Percentiles rank a stretch among this genome's conserved stretches.
Conservation (phyloP, 1,140 invertebrate species). For the Lordiphosa clarofinis region DNA sequence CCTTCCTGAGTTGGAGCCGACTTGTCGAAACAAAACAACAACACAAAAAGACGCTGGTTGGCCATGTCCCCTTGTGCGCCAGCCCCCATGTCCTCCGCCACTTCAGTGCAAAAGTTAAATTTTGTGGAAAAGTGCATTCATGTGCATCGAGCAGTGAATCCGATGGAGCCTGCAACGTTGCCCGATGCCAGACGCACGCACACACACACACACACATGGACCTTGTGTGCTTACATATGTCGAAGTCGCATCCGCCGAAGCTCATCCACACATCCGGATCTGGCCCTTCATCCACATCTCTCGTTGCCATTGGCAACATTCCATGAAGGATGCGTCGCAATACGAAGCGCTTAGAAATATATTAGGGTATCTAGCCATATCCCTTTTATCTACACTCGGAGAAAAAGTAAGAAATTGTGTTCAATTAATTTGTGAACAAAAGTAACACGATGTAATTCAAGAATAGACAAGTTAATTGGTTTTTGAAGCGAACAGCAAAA, state of each 20-base stretch:
- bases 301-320: constrained; percentile 53
- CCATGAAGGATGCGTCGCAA: constrained; percentile 50
- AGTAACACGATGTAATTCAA: no score
- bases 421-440: no score
- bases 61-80: background rate
- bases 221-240: constrained; percentile 57
- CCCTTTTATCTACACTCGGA: background rate
- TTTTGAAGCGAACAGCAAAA: no score
- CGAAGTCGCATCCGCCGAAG: constrained; percentile 53
- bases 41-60: constrained; percentile 14
- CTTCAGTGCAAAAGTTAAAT: constrained; percentile 52
- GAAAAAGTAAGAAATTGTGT: no score
- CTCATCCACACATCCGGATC: constrained; percentile 59
- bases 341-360: constrained; percentile 58
- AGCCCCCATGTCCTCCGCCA: background rate
- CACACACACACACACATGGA: constrained; percentile 6
- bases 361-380: constrained; percentile 20
- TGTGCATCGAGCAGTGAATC: constrained; percentile 64
- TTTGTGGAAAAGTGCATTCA: constrained; percentile 67
- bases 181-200: constrained; percentile 1
- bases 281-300: constrained; percentile 12
- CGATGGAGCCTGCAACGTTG: constrained; percentile 51
- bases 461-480: no score
- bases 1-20: background rate
- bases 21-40: constrained; percentile 5